Percentiles rank a stretch among this genome's conserved stretches.
These are phyloP conservation scores for Selene dorsalis DNA, from an alignment of 2,797 vertebrate genomes.

Conservation along the genomic window DNA sequence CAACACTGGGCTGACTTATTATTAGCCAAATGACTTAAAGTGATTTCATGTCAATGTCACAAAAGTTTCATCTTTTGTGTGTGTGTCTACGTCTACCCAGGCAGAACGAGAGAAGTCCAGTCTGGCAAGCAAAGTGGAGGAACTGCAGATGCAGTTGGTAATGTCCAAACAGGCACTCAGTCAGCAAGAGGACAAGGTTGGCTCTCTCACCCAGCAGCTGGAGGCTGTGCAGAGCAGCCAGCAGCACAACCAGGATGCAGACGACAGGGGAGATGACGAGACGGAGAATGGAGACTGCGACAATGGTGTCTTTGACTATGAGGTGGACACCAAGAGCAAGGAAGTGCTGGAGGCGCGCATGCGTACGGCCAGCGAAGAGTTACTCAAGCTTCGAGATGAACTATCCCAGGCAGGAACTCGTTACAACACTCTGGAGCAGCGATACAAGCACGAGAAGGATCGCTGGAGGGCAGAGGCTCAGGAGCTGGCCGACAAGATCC, in stretches of 20 bases:
- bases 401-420: constrained; percentile 81
- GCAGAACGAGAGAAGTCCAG: constrained; percentile 85
- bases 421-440: constrained; percentile 81
- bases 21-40: neutral
- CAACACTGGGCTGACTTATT: neutral
- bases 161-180: constrained; percentile 83
- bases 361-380: constrained; percentile 81
- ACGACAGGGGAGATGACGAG: constrained; percentile 50
- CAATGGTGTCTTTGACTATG: constrained; percentile 75
- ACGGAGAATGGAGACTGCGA: constrained; percentile 50
- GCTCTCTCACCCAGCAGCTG: constrained; percentile 81
- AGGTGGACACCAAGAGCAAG: constrained; percentile 83
- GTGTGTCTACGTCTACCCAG: constrained; percentile 66
- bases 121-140: constrained; percentile 83
- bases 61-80: constrained; percentile 21
- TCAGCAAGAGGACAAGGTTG: constrained; percentile 85
- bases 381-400: constrained; percentile 81
- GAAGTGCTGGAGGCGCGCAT: constrained; percentile 83
- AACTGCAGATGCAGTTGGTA: constrained; percentile 86
- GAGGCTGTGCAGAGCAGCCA: constrained; percentile 73
- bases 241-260: constrained; percentile 53
- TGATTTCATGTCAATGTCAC: neutral
- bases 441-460: constrained; percentile 85
- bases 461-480: constrained; percentile 85
- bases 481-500: constrained; percentile 86